Evolutionary conservation across 2,888 invertebrate genomes (phyloP).

Genomic region (Deilephila elpenor): DNA sequence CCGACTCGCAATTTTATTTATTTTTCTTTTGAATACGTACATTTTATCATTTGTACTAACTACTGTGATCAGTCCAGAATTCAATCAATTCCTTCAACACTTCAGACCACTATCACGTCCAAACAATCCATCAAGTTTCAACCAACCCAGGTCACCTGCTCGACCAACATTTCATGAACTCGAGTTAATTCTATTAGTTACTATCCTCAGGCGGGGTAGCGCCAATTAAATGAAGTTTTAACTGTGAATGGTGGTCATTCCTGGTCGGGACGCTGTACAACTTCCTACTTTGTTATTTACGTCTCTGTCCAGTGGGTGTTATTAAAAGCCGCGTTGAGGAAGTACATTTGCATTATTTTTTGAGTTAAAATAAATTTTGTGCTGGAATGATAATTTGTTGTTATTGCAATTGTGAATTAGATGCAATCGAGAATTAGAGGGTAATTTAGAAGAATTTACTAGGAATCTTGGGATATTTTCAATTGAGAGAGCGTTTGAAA

Average conservation of each 20-base stretch:
- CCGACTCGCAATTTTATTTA: too few species aligned
- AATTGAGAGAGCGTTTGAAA: too few species aligned
- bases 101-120: background rate
- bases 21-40: too few species aligned
- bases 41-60: too few species aligned
- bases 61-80: background rate
- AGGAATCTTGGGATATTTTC: too few species aligned
- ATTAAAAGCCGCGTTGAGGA: background rate
- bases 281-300: background rate
- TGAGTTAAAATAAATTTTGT: too few species aligned
- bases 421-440: too few species aligned
- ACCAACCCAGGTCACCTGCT: background rate
- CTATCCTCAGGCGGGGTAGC: background rate
- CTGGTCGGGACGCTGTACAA: background rate
- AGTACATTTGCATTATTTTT: background rate
- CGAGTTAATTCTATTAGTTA: constrained; percentile 16
- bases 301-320: background rate
- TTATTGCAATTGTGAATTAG: too few species aligned
- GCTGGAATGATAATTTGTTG: too few species aligned
- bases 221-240: constrained; percentile 18
- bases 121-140: constrained; percentile 14
- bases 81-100: background rate
- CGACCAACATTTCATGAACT: constrained; percentile 7
- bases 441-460: too few species aligned
- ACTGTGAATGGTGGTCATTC: constrained; percentile 1